These are phyloP conservation scores for Trididemnum nubilum DNA, from an alignment of 23 tunicate genomes.

Conservation along the genomic window DNA sequence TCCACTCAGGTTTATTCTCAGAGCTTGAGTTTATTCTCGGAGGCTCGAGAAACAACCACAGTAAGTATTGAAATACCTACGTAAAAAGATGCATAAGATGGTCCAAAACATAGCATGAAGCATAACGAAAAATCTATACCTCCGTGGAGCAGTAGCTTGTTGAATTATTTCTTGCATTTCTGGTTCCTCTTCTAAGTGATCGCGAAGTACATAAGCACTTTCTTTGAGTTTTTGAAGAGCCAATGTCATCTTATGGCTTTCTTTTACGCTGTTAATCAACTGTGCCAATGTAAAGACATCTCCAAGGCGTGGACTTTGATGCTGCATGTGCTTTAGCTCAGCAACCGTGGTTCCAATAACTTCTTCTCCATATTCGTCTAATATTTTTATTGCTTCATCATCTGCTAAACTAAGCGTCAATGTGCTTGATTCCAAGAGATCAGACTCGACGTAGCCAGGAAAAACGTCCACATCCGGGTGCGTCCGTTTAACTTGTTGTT, in stretches of 20 bases:
- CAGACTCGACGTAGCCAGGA: too few species aligned
- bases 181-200: conserved; percentile 12
- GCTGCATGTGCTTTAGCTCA: conserved; percentile 29
- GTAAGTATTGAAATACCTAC: too few species aligned
- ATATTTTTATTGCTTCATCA: background rate
- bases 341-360: conserved; percentile 32
- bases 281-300: conserved; percentile 18
- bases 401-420: background rate
- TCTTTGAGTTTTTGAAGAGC: conserved; percentile 8
- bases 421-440: background rate
- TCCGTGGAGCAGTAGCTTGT: too few species aligned
- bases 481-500: background rate
- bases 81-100: too few species aligned
- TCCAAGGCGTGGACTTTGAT: conserved; percentile 40
- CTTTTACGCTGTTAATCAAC: conserved; percentile 17
- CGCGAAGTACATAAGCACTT: background rate
- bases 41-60: too few species aligned
- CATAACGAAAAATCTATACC: too few species aligned
- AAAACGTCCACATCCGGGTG: background rate
- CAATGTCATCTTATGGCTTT: background rate
- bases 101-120: too few species aligned
- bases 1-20: too few species aligned
- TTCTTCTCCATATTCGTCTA: conserved; percentile 12
- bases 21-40: too few species aligned
- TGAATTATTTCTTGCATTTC: too few species aligned